phyloP scores from a whole-genome alignment of 2,797 vertebrate species.

The Smutsia gigantea region DNA sequence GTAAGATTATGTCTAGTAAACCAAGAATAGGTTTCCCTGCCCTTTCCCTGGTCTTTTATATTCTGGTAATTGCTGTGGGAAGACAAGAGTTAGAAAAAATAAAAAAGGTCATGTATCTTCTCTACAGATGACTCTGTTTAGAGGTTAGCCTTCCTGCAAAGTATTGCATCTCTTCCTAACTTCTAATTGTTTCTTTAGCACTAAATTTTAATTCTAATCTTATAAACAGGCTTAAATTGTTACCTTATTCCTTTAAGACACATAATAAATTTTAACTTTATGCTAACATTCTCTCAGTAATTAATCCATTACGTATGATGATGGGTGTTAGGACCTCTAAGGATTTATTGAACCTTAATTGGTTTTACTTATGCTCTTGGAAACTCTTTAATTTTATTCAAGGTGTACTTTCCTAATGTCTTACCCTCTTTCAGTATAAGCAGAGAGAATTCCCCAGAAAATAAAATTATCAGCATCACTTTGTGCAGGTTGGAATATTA shows the following conservation, averaged over 20 bases:
- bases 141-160: background rate
- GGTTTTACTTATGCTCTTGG: background rate
- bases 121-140: background rate
- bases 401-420: background rate
- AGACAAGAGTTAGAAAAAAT: background rate
- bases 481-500: background rate
- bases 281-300: background rate
- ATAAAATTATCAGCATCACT: background rate
- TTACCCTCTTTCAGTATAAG: background rate
- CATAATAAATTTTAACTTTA: background rate
- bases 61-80: background rate
- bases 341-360: background rate
- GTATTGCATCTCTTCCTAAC: background rate
- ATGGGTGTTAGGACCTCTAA: background rate
- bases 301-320: background rate
- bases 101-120: background rate
- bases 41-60: background rate
- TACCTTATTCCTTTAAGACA: background rate
- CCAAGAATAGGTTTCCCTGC: background rate
- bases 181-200: background rate
- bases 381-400: constrained; percentile 9
- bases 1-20: background rate
- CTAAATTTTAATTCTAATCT: background rate
- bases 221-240: background rate
- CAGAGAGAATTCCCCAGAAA: background rate